Base-by-base conservation (phyloP, 2,113 vertebrate genomes). In the Hydrochoerus hydrochaeris region DNA sequence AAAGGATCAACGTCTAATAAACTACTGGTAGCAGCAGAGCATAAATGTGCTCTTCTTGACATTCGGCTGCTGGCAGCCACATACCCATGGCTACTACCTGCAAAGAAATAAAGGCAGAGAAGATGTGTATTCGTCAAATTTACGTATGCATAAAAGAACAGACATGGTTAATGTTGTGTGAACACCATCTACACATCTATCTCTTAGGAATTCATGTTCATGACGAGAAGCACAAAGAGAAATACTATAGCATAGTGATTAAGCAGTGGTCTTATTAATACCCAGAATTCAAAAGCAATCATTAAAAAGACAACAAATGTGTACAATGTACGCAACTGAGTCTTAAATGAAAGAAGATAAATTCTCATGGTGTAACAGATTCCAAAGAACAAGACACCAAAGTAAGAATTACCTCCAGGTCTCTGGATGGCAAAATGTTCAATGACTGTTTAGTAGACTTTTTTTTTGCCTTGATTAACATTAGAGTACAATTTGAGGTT, bases 1-100 rank as follows among this genome's bases (percentile, higher is more conserved):
- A 99, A 99, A 0, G 99, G 99, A 98, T 99, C 99, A 24, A 99
- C 99, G 57, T 99, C 99, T 95, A 99, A 98, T 44, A 99, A 98
- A 89, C 99, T 99, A 98, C 97, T 99, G 91, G 98, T 98, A 95
- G 98, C 96, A 13, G 98, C 91, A 41, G 99, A 98, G 73, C 98
- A 98, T 4, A 99, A 97, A 11, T 96, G 98, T 30, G 99, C 96
- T 0, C 98, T 95, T 85, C 98, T 97, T 7, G 98, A 98, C 46
- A 99, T 87, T 71, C 99, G 99, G 77, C 98, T 89, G 13, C 98
- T 96, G 17, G 98, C 98, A 95, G 98, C 97, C 92, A 88, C 85
- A 96, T 98, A 99, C 62, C 98, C 98, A 91, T 98, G 98, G 90
- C 78, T 94, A 38, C 97, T 93, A 92, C 98, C 98, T 98, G 92